A percentile compares a stretch with the other conserved stretches of the same genome.
Evolutionary conservation across 2,888 invertebrate genomes (phyloP).

Genomic region (Tetanocera ferruginea): DNA sequence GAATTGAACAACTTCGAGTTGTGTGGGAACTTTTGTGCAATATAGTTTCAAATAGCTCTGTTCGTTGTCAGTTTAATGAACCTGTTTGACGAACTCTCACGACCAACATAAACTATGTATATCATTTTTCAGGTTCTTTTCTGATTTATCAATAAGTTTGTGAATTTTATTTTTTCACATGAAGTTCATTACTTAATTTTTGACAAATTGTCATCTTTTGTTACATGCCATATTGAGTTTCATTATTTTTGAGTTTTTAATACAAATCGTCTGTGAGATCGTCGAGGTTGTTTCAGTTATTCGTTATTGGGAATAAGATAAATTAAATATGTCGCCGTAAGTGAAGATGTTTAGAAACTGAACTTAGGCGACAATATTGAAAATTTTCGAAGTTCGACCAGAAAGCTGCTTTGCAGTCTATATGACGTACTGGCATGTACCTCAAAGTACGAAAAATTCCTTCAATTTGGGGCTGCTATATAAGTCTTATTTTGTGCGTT

Average conservation of each 20-base stretch:
- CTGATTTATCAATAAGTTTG: slow-evolving; percentile 14
- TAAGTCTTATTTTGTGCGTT: too few species aligned
- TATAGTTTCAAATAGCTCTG: not conserved
- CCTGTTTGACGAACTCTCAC: not conserved
- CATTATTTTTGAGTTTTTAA: not conserved
- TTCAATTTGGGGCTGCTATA: too few species aligned
- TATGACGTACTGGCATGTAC: too few species aligned
- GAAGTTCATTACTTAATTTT: slow-evolving; percentile 11
- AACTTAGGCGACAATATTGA: too few species aligned
- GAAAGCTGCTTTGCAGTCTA: too few species aligned
- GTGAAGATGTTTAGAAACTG: too few species aligned
- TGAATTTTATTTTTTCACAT: slow-evolving; percentile 10
- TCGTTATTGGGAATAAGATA: too few species aligned
- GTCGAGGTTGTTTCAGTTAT: too few species aligned
- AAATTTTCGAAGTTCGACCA: too few species aligned
- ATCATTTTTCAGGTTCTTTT: slow-evolving; percentile 20
- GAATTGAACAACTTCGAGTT: not conserved
- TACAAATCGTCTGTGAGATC: too few species aligned
- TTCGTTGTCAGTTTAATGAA: not conserved
- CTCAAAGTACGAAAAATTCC: too few species aligned
- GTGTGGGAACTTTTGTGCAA: slow-evolving; percentile 26
- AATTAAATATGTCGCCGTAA: too few species aligned
- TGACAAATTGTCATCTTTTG: not conserved
- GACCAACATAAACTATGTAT: not conserved
- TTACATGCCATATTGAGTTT: not conserved